Base-by-base conservation (phyloP, 2,797 vertebrate species). In the Galago senegalensis region DNA sequence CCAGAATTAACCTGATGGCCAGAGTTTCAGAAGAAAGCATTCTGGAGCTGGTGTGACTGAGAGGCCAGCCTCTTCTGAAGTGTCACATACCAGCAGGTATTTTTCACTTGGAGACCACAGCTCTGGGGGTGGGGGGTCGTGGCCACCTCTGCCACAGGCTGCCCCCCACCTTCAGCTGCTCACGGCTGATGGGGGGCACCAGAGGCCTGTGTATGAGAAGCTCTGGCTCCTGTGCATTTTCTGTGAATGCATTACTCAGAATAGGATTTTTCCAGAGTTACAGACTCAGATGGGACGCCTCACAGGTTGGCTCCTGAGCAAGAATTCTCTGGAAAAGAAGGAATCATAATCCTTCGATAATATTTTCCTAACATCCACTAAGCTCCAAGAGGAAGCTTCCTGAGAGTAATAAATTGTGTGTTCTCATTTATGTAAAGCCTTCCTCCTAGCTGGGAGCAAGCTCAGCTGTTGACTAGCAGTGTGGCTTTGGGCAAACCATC, bases 291-390 rank as follows among this genome's bases (percentile, higher is more conserved):
- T 56, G 77, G 40, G 83, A 88, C 9, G 17, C 69, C 86, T 94
- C 60, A 79, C 37, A 83, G 87, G 43, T 63, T 97, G 96, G 89
- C 92, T 95, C 43, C 70, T 87, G 89, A 95, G 82, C 56, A 88
- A 89, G 91, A 97, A 95, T 97, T 76, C 91, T 83, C 85, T 96
- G 95, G 93, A 86, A 97, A 95, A 96, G 91, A 94, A 92, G 60
- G 65, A 79, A 61, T 95, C 89, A 69, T 91, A 76, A 93, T 76
- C 69, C 65, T 96, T 49, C 61, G 91, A 93, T 92, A 94, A 97
- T 95, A 97, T 97, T 97, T 97, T 97, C 97, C 96, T 88, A 91
- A 67, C 75, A 65, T 82, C 63, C 56, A 65, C 85, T 89, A 72
- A 80, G 79, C 89, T 95, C 53, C 5, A 16, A 73, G 86, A 89